Evolutionary conservation across 2,888 invertebrate genomes (phyloP), one percentile per base, ranked within the genome.

Genomic region (Brenthis daphne): DNA sequence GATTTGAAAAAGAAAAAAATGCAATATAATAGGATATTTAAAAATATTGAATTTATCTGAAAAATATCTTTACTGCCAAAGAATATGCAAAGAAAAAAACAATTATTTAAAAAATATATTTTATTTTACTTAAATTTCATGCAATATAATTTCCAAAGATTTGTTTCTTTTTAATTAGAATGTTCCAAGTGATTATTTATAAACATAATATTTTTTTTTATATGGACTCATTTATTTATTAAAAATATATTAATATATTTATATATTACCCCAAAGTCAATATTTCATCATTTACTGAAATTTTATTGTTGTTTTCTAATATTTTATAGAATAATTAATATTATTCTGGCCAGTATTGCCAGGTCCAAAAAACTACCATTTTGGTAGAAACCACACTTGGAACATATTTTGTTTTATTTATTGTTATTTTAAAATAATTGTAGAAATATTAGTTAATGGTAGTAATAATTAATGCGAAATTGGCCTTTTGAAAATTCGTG

Each of bases 401-500:
- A 56, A n/a, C 20, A 14, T 51, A 54, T 63, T 71, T 75, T 73
- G 74, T 76, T 76, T 75, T 77, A 76, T 77, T 79, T 78, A 77
- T 79, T 71, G 73, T 74, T 72, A 69, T 70, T 70, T 69, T 64
- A 57, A 70, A 60, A 43, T 51, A 58, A 71, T 72, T 73, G 65
- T 77, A 75, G 68, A 67, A 72, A 70, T 70, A 72, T 75, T 69
- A 73, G 72, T 76, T 74, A 74, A 74, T 76, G 73, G 68, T 63
- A 74, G 68, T 63, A 61, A 73, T 69, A 71, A 71, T 72, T 60
- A 64, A 75, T 70, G 75, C 77, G 75, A 82, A 84, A 88, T 89
- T 89, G 89, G 90, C 90, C 91, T 90, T 91, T 85, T 73, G 75
- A 82, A 82, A 85, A 85, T 82, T 81, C 72, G 89, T 83, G 92